These are phyloP conservation scores for Triplophysa siluroides DNA, from an alignment of 2,113 vertebrate genomes.

Conservation along the genomic window DNA sequence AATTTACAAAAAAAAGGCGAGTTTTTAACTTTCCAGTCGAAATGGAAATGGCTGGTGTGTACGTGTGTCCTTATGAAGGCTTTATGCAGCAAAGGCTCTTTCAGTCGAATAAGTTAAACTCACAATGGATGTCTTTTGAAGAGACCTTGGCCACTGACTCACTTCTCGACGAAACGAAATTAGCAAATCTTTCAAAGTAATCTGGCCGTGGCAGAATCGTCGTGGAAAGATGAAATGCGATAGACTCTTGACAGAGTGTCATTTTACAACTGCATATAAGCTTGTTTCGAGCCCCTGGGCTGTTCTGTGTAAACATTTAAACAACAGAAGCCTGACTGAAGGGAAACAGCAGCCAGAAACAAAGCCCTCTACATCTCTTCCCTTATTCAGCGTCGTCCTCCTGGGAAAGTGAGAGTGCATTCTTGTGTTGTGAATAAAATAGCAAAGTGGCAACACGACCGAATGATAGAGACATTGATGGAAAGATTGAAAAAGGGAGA, in stretches of 20 bases:
- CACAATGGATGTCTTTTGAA: background rate
- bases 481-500: constrained; percentile 42
- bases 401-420: constrained; percentile 73
- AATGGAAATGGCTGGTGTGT: constrained; percentile 57
- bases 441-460: constrained; percentile 59
- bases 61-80: constrained; percentile 12
- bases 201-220: constrained; percentile 1
- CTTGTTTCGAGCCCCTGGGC: constrained; percentile 69
- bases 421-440: constrained; percentile 76
- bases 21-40: constrained; percentile 58
- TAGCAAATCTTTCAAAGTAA: constrained; percentile 35
- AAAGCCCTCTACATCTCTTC: constrained; percentile 71
- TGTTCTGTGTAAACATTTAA: constrained; percentile 78
- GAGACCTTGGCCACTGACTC: constrained; percentile 36
- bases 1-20: constrained; percentile 63
- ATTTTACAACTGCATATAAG: constrained; percentile 67
- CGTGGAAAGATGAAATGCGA: constrained; percentile 39
- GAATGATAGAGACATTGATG: constrained; percentile 56
- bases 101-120: constrained; percentile 2
- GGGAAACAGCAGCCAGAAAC: constrained; percentile 68
- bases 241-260: constrained; percentile 52
- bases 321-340: constrained; percentile 70
- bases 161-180: constrained; percentile 16
- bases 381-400: constrained; percentile 70
- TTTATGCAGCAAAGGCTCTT: constrained; percentile 16